Evolutionary conservation across 92 coral and sea anemone species (phyloP), one percentile per base, ranked within the genome.

Genomic region (Bergia puertoricense): DNA sequence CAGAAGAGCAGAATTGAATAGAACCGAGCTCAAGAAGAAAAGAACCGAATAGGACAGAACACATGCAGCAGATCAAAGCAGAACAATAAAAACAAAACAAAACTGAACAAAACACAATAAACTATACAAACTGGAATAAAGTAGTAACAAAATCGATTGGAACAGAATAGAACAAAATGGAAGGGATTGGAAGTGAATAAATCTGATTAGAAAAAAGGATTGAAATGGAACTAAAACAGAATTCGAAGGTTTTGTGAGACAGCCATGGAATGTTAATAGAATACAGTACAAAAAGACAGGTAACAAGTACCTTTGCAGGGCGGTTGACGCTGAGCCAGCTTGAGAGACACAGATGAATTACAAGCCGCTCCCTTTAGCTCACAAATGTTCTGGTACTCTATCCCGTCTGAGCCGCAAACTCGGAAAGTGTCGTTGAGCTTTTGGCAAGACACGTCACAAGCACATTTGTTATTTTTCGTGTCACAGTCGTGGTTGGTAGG

Each of bases 331-430:
- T 13, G 77, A 43, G 65, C 54, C n/a, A 69, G 43, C 73, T 69
- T 30, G 41, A 83, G 77, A 43, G 86, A 23, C 62, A 83, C 77
- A 1, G 86, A 83, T 6, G 86, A 67, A 20, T 38, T 50, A 69
- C 86, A 83, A 23, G 86, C 86, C 9, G 59, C 45, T 68, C 67
- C 69, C 66, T 43, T 7, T 65, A 83, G 86, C 44, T 44, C 59
- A 46, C 86, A 83, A 46, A 43, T 68, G 66, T 83, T 83, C 30
- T 83, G 23, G n/a, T 83, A 83, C 45, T 83, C 77, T 4, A 44
- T 38, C 30, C 86, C 86, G n/a, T 83, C 86, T 5, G 78, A 62
- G 44, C 86, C 86, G 43, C 86, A 83, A 30, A 83, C 86, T 10
- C 62, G 77, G 6, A 30, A 45, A 13, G 48, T 42, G 9, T 67